These are phyloP conservation scores for Nomada lathburiana DNA, from an alignment of 2,888 invertebrate genomes.

Conservation along the genomic window DNA sequence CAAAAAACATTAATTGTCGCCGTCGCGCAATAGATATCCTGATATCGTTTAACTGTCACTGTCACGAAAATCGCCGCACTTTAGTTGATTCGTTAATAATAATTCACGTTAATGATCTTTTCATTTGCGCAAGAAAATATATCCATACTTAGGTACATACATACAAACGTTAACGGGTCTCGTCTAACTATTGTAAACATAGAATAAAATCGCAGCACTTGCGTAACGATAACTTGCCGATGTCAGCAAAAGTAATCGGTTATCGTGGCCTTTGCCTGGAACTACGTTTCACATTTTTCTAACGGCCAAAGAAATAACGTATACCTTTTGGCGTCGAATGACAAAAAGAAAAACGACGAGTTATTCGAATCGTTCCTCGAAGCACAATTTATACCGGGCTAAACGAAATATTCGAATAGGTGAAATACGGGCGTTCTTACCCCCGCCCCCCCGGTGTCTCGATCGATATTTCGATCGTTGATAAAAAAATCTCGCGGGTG, in stretches of 20 bases:
- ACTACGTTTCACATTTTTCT: conserved; percentile 15
- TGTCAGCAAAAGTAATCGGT: conserved; percentile 9
- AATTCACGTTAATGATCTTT: conserved; percentile 9
- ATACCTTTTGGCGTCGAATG: background rate
- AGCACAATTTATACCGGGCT: conserved; percentile 37
- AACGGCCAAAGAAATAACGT: background rate
- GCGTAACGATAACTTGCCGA: conserved; percentile 21
- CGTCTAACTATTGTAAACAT: conserved; percentile 19
- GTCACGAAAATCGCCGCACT: background rate
- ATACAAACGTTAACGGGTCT: conserved; percentile 22
- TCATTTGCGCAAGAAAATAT: conserved; percentile 10
- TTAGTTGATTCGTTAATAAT: conserved; percentile 1
- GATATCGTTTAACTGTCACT: background rate
- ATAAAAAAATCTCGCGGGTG: conserved; percentile 34
- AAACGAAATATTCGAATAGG: conserved; percentile 3
- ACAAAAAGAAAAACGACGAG: background rate
- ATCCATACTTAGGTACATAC: background rate
- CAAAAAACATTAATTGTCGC: background rate
- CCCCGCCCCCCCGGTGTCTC: conserved; percentile 15
- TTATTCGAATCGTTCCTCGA: conserved; percentile 47
- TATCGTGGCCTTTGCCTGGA: conserved; percentile 45
- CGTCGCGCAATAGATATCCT: background rate
- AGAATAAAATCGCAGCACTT: conserved; percentile 17
- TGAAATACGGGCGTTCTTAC: conserved; percentile 23
- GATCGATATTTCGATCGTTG: conserved; percentile 34